Evolutionary conservation across 1,140 invertebrate genomes (phyloP), one percentile per base, ranked within the genome.

Genomic region (fruit fly (Drosophila melanogaster)): DNA sequence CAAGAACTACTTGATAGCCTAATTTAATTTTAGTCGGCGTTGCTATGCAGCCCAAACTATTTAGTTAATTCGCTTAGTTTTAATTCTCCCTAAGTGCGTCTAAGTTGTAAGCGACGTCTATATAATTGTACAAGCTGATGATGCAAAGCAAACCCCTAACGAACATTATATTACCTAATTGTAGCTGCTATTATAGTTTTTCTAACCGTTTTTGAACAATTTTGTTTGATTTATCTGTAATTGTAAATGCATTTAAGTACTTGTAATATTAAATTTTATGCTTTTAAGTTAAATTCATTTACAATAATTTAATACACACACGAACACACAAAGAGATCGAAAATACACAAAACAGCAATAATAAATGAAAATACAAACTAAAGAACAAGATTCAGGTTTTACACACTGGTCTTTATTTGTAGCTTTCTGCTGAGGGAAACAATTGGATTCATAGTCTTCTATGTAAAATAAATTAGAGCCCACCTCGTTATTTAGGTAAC

Each of bases 241-340:
- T 78, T 86, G 60, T 76, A 79, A 64, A 81, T 77, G 81, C 77
- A 86, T 81, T 86, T 86, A 86, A 81, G 19, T 81, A 81, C 50
- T 78, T 85, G 66, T 84, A 85, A 85, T 59, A 62, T 72, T 84
- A 77, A 22, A 76, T 62, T 79, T 87, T 83, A 84, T 77, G 79
- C 49, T 83, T 87, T 89, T 87, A 89, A 83, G 79, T 64, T 77
- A 44, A 57, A 76, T 60, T 75, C 51, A 53, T 59, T 69, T 72
- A 47, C 50, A 56, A 61, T 77, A 49, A 79, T 69, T 83, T 69
- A 89, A 70, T 49, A 78, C 22, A 43, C 35, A 51, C 40, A 62
- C 49, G 67, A 51, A 80, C 58, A 83, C 37, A 79, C 17, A 62
- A 49, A 53, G 17, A 70, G 30, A 77, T 77, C 41, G 46, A 79